Evolutionary conservation across 2,797 vertebrate species (phyloP).

Genomic region (Clarias fuscus): DNA sequence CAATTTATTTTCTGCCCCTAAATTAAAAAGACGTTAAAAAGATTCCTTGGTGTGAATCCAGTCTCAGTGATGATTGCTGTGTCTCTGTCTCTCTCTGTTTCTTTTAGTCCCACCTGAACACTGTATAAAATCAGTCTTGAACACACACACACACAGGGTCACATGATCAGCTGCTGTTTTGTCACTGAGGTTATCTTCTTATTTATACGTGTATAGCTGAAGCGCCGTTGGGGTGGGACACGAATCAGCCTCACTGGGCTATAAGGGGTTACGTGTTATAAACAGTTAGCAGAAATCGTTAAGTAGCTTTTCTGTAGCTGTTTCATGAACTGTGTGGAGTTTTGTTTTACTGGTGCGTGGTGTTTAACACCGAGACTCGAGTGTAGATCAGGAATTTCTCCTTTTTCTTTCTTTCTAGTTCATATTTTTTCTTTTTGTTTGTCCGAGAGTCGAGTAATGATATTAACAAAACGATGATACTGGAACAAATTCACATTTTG

Average conservation of each 20-base stretch:
- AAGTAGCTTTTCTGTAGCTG: background rate
- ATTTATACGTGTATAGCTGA: too few relatives aligned
- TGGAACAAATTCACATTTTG: background rate
- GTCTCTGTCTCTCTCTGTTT: too few relatives aligned
- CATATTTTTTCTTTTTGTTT: too few relatives aligned
- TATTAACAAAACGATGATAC: background rate
- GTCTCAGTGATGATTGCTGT: background rate
- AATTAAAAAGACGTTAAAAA: conserved; percentile 1
- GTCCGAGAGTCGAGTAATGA: background rate
- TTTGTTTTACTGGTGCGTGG: background rate
- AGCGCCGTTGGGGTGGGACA: too few relatives aligned
- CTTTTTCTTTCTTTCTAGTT: background rate
- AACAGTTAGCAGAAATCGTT: background rate
- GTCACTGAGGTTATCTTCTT: too few relatives aligned
- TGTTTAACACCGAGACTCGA: background rate
- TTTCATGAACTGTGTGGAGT: background rate
- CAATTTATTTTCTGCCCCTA: background rate
- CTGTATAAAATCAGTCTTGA: too few relatives aligned
- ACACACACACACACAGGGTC: too few relatives aligned
- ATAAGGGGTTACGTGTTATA: too few relatives aligned
- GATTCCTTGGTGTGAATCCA: background rate
- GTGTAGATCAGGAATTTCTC: background rate
- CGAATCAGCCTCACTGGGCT: too few relatives aligned
- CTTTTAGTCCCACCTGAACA: too few relatives aligned
- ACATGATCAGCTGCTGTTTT: too few relatives aligned